phyloP scores from a whole-genome alignment of 2,888 invertebrate species.

The Cephus sareptanus region DNA sequence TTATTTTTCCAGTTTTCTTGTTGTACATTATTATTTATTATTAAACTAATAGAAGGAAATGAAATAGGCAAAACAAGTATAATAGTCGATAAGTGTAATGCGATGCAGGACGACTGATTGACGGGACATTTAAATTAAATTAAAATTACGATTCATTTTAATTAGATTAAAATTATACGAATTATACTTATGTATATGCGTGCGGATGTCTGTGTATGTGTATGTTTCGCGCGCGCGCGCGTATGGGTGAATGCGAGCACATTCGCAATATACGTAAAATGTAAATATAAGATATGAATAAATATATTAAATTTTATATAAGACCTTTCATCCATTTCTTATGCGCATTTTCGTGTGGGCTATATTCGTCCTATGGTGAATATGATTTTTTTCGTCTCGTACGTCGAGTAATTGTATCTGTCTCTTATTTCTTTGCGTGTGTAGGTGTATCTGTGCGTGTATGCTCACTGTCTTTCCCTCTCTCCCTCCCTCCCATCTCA shows the following conservation, averaged over 20 bases:
- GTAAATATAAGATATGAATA: conserved; percentile 11
- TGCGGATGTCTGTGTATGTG: conserved; percentile 37
- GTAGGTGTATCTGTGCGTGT: conserved; percentile 25
- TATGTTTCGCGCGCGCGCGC: conserved; percentile 6
- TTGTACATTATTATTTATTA: conserved; percentile 52
- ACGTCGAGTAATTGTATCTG: not conserved
- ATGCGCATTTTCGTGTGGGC: conserved; percentile 15
- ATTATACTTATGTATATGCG: conserved; percentile 19
- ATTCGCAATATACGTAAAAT: conserved; percentile 16
- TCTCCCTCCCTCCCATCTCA: not conserved
- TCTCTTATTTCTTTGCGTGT: conserved; percentile 1
- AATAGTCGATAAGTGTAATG: conserved; percentile 47
- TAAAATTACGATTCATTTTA: conserved; percentile 30
- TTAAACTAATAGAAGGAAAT: conserved; percentile 50
- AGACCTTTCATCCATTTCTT: conserved; percentile 7
- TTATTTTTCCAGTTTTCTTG: conserved; percentile 42
- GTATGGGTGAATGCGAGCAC: conserved; percentile 9
- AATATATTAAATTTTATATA: conserved; percentile 20
- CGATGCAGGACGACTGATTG: conserved; percentile 45
- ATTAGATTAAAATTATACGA: conserved; percentile 21
- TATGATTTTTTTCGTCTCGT: not conserved
- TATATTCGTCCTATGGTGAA: not conserved
- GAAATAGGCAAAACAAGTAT: conserved; percentile 52
- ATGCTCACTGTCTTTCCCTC: not conserved
- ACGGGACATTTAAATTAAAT: conserved; percentile 33